Conservation (phyloP, 2,113 vertebrate species). For the Andinoacara biseriatus region DNA sequence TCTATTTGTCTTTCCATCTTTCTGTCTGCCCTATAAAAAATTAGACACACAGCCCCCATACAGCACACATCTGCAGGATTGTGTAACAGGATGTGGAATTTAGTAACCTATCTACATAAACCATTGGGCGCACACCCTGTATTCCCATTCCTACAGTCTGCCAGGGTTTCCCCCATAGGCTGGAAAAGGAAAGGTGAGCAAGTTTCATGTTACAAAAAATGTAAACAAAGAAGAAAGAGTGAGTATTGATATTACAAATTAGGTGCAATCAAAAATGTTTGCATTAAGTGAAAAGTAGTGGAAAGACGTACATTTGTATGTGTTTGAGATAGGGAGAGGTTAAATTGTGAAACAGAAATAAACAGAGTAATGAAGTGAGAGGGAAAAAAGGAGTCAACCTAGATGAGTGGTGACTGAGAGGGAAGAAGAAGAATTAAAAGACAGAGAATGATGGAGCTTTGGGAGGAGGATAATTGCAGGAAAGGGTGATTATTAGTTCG, state of each 20-base stretch:
- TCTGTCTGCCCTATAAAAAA: constrained; percentile 1
- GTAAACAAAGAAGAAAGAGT: constrained; percentile 23
- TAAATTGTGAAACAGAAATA: constrained; percentile 36
- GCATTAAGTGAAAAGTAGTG: neutral
- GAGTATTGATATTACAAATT: constrained; percentile 16
- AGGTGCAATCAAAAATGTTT: constrained; percentile 36
- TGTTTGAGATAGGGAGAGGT: constrained; percentile 22
- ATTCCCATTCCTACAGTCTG: constrained; percentile 33
- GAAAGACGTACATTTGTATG: constrained; percentile 13
- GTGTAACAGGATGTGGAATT: constrained; percentile 63
- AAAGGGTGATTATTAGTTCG: constrained; percentile 78
- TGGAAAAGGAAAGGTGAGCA: neutral
- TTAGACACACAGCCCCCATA: constrained; percentile 42
- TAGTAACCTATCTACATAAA: constrained; percentile 55
- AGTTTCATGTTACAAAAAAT: constrained; percentile 22
- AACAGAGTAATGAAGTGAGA: constrained; percentile 29
- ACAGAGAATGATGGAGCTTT: constrained; percentile 40
- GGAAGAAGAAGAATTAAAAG: constrained; percentile 48
- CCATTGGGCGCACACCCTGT: constrained; percentile 19
- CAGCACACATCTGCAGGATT: constrained; percentile 63
- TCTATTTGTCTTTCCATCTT: constrained; percentile 1
- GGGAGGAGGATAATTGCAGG: constrained; percentile 75
- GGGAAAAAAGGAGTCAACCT: constrained; percentile 31
- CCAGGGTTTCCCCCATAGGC: constrained; percentile 16
- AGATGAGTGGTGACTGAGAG: constrained; percentile 53